Base-by-base conservation (phyloP, 1,140 invertebrate genomes). In the Anadara kagoshimensis region DNA sequence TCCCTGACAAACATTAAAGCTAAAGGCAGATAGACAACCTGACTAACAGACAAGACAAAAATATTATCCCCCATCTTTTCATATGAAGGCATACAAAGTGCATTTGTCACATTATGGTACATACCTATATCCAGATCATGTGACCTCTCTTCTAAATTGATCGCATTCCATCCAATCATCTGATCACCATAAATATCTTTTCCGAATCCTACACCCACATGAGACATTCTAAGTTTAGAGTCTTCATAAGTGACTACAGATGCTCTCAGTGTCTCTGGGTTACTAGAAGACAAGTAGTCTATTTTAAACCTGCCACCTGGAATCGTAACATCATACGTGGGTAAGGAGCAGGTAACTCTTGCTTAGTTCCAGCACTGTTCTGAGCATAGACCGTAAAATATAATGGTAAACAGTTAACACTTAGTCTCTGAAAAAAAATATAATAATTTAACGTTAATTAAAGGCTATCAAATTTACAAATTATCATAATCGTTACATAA, bases 311-410 rank as follows among this genome's bases (percentile, higher is more conserved):
- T 69, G 20, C 82, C 82, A 41, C 49, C 64, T 22, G 82, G 82
- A n/a, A 81, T 62, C 8, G 76, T 82, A 18, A 75, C 71, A 56
- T 84, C 82, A 73, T 80, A 84, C 1, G 80, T 84, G 8, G 59
- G 43, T 26, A 84, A 44, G 26, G 56, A 59, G 75, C 82, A 84
- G 14, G 77, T 78, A 1, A 74, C 77, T 3, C 57, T 71, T n/a
- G 67, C 51, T 20, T 51, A 20, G 22, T 68, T 24, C 80, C 80
- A 16, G 59, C 72, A 53, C 65, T 76, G 64, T 84, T 84, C 44
- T 57, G 59, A 53, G 73, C 82, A 41, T 24, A 58, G 12, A 84
- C 75, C 18, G 72, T 78, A 71, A 81, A 79, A 63, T 79, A 80
- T 5, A 84, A 53, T 16, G 78, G 74, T 0, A 76, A 47, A 26